Evolutionary conservation across 2,888 invertebrate species (phyloP).

Genomic region (Drosophila bunnanda): DNA sequence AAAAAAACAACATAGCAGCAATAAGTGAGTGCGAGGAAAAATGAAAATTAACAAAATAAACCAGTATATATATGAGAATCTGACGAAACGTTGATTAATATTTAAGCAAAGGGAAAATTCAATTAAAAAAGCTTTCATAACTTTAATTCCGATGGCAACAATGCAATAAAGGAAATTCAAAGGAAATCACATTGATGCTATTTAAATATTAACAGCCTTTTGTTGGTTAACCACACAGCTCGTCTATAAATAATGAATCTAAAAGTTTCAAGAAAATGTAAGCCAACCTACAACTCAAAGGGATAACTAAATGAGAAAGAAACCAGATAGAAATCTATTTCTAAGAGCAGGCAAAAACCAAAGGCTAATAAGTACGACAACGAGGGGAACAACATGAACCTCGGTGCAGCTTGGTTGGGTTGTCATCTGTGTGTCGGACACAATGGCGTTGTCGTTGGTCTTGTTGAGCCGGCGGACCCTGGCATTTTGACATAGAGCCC

Average conservation of each 20-base stretch:
- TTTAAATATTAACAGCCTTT: neutral
- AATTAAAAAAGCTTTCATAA: neutral
- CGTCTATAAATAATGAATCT: slow-evolving; percentile 3
- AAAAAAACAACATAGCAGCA: neutral
- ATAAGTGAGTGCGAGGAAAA: neutral
- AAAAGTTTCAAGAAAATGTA: slow-evolving; percentile 5
- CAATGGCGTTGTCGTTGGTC: slow-evolving; percentile 31
- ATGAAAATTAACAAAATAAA: slow-evolving; percentile 6
- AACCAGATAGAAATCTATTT: neutral
- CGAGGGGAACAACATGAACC: slow-evolving; percentile 72
- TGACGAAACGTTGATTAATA: neutral
- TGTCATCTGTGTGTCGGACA: slow-evolving; percentile 72
- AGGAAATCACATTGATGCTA: neutral
- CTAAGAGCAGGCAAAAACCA: slow-evolving; percentile 19
- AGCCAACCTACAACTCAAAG: slow-evolving; percentile 11
- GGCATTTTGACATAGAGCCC: slow-evolving; percentile 28
- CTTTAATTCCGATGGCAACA: neutral
- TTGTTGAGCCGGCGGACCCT: slow-evolving; percentile 44
- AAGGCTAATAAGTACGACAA: slow-evolving; percentile 40
- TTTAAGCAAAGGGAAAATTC: neutral
- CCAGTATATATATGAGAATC: neutral
- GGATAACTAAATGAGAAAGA: slow-evolving; percentile 30
- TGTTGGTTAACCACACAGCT: neutral
- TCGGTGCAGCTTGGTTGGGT: slow-evolving; percentile 64
- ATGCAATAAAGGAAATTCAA: neutral